A percentile compares a stretch with the other conserved stretches of the same genome.
Conservation (phyloP, 1,140 invertebrate genomes). For the Leguminivora glycinivorella region DNA sequence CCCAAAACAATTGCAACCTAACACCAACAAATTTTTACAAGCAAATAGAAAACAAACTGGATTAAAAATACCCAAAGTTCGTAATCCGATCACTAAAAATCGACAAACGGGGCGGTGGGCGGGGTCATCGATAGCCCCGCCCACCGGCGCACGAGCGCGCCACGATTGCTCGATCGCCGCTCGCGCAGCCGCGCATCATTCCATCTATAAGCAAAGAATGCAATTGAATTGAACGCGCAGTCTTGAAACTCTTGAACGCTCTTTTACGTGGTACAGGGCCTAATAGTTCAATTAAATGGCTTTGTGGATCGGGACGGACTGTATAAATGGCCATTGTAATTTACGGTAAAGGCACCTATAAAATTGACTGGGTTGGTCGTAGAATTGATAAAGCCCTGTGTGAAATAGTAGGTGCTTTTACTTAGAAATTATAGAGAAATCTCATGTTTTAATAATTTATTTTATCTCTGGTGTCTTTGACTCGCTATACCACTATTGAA, state of each 20-base stretch:
- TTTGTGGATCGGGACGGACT: slow-evolving; percentile 4
- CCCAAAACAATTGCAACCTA: background rate
- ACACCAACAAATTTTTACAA: background rate
- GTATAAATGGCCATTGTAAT: slow-evolving; percentile 26
- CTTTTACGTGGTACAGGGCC: slow-evolving; percentile 43
- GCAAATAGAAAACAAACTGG: background rate
- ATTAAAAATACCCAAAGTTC: slow-evolving; percentile 50
- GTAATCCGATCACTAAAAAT: slow-evolving; percentile 57
- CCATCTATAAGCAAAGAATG: slow-evolving; percentile 39
- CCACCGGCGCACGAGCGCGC: slow-evolving; percentile 38
- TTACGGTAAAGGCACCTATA: slow-evolving; percentile 1
- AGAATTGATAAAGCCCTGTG: background rate
- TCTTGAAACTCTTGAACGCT: slow-evolving; percentile 45
- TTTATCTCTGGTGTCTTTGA: too few species aligned
- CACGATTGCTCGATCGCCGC: slow-evolving; percentile 59
- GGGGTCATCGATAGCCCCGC: slow-evolving; percentile 36
- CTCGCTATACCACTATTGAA: too few species aligned
- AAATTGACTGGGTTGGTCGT: background rate
- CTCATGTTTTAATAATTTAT: too few species aligned
- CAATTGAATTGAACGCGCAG: slow-evolving; percentile 56
- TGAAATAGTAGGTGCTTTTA: too few species aligned
- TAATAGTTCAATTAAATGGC: slow-evolving; percentile 46
- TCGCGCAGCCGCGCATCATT: slow-evolving; percentile 52
- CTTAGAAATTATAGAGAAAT: too few species aligned
- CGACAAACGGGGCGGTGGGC: slow-evolving; percentile 53